A percentile compares a stretch with the other conserved stretches of the same genome.
Conservation (phyloP, 2,797 vertebrate genomes). For the Darevskia nairensis region DNA sequence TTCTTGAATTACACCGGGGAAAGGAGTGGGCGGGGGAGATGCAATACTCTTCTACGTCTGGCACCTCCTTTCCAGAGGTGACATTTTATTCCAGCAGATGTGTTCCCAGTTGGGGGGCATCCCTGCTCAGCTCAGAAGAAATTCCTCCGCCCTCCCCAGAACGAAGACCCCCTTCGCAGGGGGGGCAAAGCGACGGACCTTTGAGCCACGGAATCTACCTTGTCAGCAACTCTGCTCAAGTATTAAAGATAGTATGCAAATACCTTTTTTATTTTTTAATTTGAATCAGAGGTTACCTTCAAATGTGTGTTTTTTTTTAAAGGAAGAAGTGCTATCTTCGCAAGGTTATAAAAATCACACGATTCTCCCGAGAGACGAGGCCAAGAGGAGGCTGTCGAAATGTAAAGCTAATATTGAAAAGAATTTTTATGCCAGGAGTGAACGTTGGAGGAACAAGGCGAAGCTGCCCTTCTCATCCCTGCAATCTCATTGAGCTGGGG, state of each 20-base stretch:
- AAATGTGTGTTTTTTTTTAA: neutral
- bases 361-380: neutral
- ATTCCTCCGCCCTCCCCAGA: neutral
- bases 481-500: neutral
- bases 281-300: slow-evolving; percentile 29
- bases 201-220: slow-evolving; percentile 14
- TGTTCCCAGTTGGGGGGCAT: neutral
- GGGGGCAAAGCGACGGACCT: neutral
- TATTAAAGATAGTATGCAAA: slow-evolving; percentile 55
- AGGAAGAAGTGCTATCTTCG: slow-evolving; percentile 6
- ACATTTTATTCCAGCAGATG: neutral
- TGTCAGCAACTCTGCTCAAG: slow-evolving; percentile 1
- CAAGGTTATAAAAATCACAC: slow-evolving; percentile 14
- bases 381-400: neutral
- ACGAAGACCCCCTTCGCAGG: neutral
- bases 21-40: neutral
- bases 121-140: neutral
- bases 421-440: neutral
- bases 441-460: neutral
- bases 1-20: neutral
- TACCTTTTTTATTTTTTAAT: slow-evolving; percentile 24
- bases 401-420: slow-evolving; percentile 12
- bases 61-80: neutral
- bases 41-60: neutral
- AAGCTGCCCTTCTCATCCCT: neutral